Conservation (phyloP, 2,113 vertebrate genomes). For the Triplophysa dalaica region DNA sequence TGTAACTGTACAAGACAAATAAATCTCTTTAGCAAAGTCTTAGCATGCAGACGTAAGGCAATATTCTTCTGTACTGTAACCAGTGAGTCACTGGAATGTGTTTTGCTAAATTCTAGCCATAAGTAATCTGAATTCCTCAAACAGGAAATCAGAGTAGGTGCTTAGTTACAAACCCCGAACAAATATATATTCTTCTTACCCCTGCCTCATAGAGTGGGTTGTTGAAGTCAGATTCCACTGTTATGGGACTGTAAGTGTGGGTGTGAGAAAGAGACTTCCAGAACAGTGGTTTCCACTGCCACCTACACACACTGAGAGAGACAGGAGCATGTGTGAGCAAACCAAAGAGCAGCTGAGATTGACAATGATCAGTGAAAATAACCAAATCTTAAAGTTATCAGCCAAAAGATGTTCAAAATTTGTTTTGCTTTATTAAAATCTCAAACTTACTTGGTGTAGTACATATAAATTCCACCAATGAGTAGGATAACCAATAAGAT, state of each 20-base stretch:
- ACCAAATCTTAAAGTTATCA: too few relatives aligned
- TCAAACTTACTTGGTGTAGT: slow-evolving; percentile 87
- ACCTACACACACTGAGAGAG: slow-evolving; percentile 72
- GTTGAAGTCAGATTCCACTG: slow-evolving; percentile 91
- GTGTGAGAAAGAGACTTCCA: slow-evolving; percentile 88
- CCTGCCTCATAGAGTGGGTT: slow-evolving; percentile 93
- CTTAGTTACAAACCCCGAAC: background rate
- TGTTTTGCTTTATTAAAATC: too few relatives aligned
- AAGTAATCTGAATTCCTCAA: background rate
- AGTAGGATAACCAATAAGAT: slow-evolving; percentile 87
- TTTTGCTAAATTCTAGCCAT: too few relatives aligned
- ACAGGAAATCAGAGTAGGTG: background rate
- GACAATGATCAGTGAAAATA: slow-evolving; percentile 9
- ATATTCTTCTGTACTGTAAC: background rate
- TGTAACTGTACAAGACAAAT: background rate
- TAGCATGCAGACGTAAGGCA: background rate
- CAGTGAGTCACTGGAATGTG: background rate
- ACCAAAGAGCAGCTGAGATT: slow-evolving; percentile 12
- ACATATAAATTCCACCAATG: slow-evolving; percentile 91
- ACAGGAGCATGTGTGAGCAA: slow-evolving; percentile 34
- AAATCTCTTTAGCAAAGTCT: background rate
- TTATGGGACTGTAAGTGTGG: slow-evolving; percentile 91
- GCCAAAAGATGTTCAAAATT: too few relatives aligned
- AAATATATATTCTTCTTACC: slow-evolving; percentile 69
- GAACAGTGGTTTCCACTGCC: slow-evolving; percentile 89